These are phyloP conservation scores for Philereme vetulata DNA, from an alignment of 2,888 invertebrate genomes.

Conservation along the genomic window DNA sequence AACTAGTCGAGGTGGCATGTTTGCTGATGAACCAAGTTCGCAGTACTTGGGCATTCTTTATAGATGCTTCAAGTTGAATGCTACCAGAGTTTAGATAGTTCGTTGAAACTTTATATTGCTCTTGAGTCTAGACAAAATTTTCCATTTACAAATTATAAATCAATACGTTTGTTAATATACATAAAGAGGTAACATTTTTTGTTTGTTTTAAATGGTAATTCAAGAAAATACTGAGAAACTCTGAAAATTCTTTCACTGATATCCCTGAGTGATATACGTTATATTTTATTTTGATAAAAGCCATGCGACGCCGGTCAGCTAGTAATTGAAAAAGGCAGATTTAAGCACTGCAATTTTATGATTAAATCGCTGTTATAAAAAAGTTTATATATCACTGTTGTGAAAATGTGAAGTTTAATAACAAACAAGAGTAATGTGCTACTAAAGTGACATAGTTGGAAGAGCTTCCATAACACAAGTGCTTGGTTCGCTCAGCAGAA, in stretches of 20 bases:
- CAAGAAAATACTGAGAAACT: too few relatives aligned
- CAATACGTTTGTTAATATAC: too few relatives aligned
- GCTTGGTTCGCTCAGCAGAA: constrained; percentile 46
- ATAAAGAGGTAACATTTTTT: too few relatives aligned
- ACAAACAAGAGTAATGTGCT: not conserved
- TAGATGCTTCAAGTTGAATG: constrained; percentile 52
- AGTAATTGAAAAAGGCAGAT: too few relatives aligned
- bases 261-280: too few relatives aligned
- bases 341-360: too few relatives aligned
- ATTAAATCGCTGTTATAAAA: not conserved
- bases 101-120: constrained; percentile 2
- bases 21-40: constrained; percentile 68
- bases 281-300: too few relatives aligned
- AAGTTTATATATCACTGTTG: not conserved
- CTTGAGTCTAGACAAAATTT: too few relatives aligned
- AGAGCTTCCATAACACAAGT: constrained; percentile 48
- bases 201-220: too few relatives aligned
- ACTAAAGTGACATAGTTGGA: constrained; percentile 9
- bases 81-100: constrained; percentile 44
- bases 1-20: constrained; percentile 66
- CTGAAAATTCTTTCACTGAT: too few relatives aligned
- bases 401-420: not conserved
- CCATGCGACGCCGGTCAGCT: too few relatives aligned
- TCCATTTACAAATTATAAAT: too few relatives aligned
- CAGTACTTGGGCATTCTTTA: constrained; percentile 63